Conservation (phyloP, 2,113 vertebrate species). For the Salvelinus sp. region DNA sequence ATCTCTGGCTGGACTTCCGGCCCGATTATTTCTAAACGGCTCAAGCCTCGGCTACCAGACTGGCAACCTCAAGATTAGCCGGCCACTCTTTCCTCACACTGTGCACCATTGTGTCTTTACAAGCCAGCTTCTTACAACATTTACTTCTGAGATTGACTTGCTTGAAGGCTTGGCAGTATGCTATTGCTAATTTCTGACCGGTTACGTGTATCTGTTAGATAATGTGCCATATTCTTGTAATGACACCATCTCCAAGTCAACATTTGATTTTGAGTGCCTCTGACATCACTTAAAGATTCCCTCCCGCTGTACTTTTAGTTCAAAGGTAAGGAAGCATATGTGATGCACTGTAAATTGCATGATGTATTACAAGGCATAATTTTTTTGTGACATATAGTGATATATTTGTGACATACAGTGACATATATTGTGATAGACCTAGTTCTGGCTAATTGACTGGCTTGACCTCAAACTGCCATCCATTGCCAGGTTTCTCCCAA, state of each 20-base stretch:
- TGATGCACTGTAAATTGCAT: neutral
- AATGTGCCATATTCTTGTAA: slow-evolving; percentile 26
- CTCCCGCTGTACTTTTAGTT: slow-evolving; percentile 1
- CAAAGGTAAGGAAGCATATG: neutral
- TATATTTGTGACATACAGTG: too few species aligned
- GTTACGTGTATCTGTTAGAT: neutral
- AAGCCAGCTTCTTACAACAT: slow-evolving; percentile 3
- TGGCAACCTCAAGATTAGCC: slow-evolving; percentile 36
- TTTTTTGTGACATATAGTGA: slow-evolving; percentile 7
- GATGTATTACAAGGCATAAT: slow-evolving; percentile 28
- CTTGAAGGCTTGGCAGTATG: neutral
- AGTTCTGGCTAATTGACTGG: slow-evolving; percentile 57
- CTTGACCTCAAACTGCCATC: slow-evolving; percentile 49
- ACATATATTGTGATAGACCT: slow-evolving; percentile 20
- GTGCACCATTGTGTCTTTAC: slow-evolving; percentile 4
- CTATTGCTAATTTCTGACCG: slow-evolving; percentile 2
- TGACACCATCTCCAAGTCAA: neutral
- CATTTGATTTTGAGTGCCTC: slow-evolving; percentile 21
- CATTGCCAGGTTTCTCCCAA: slow-evolving; percentile 41
- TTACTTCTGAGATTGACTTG: slow-evolving; percentile 25
- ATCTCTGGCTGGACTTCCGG: slow-evolving; percentile 39
- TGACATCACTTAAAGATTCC: slow-evolving; percentile 8
- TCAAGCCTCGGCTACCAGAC: slow-evolving; percentile 18
- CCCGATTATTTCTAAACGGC: slow-evolving; percentile 29
- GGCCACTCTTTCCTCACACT: slow-evolving; percentile 6